Evolutionary conservation across 1,140 invertebrate species (phyloP).

Genomic region (Calosoma granatense): DNA sequence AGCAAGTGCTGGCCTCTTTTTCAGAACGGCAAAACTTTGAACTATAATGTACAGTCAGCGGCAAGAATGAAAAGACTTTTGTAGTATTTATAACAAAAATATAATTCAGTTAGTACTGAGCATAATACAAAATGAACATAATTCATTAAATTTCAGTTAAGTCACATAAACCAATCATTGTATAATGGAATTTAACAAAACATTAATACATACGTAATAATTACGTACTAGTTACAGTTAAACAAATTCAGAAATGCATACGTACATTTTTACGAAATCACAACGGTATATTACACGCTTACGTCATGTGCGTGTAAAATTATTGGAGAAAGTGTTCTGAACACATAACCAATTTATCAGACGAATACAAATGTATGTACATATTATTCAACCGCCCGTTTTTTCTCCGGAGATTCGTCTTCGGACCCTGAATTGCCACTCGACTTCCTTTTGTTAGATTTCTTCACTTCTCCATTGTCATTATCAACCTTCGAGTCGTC

Average conservation of each 20-base stretch:
- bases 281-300: neutral
- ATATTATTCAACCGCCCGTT: constrained; percentile 10
- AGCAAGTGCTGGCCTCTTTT: neutral
- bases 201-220: neutral
- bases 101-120: neutral
- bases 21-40: too few species aligned
- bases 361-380: neutral
- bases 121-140: neutral
- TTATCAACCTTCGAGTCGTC: constrained; percentile 12
- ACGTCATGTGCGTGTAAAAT: too few species aligned
- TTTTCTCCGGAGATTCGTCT: constrained; percentile 23
- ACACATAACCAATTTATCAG: neutral
- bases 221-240: too few species aligned
- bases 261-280: constrained; percentile 3
- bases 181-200: neutral
- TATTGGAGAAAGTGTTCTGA: neutral
- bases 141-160: neutral
- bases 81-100: constrained; percentile 7
- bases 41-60: neutral
- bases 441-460: constrained; percentile 21
- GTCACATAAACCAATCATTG: neutral
- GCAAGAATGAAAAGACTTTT: neutral
- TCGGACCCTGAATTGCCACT: constrained; percentile 15
- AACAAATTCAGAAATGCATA: neutral
- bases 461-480: constrained; percentile 14